These are phyloP conservation scores for Drosophila siamana DNA, from an alignment of 2,888 invertebrate genomes.

Conservation along the genomic window DNA sequence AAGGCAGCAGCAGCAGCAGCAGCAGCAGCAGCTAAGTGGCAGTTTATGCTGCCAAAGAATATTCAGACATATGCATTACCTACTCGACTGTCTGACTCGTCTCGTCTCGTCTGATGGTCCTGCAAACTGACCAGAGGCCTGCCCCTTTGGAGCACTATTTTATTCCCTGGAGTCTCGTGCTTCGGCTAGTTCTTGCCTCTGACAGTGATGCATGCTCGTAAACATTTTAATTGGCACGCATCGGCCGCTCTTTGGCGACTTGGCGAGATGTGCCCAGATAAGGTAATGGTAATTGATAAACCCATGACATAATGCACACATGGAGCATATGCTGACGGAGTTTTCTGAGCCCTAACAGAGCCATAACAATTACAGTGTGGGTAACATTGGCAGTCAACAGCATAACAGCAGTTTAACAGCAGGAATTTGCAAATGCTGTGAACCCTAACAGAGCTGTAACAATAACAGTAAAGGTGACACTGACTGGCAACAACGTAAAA, in stretches of 20 bases:
- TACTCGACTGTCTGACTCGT: too few relatives aligned
- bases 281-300: constrained; percentile 69
- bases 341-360: neutral
- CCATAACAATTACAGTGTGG: neutral
- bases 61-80: constrained; percentile 44
- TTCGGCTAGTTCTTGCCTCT: neutral
- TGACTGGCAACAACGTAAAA: too few relatives aligned
- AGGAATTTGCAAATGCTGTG: too few relatives aligned
- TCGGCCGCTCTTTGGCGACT: constrained; percentile 7
- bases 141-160: constrained; percentile 39
- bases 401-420: too few relatives aligned
- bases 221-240: constrained; percentile 70
- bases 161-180: constrained; percentile 42
- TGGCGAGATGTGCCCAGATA: constrained; percentile 58
- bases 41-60: constrained; percentile 46
- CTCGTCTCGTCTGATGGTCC: neutral
- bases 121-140: constrained; percentile 30
- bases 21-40: constrained; percentile 48
- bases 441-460: too few relatives aligned
- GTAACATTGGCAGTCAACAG: neutral
- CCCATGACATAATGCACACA: constrained; percentile 15
- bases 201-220: constrained; percentile 59
- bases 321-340: neutral
- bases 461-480: neutral
- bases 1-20: constrained; percentile 2